Percentiles rank a stretch among this genome's conserved stretches.
These are phyloP conservation scores for Vandiemenella viatica DNA, from an alignment of 2,888 invertebrate genomes.

Conservation along the genomic window DNA sequence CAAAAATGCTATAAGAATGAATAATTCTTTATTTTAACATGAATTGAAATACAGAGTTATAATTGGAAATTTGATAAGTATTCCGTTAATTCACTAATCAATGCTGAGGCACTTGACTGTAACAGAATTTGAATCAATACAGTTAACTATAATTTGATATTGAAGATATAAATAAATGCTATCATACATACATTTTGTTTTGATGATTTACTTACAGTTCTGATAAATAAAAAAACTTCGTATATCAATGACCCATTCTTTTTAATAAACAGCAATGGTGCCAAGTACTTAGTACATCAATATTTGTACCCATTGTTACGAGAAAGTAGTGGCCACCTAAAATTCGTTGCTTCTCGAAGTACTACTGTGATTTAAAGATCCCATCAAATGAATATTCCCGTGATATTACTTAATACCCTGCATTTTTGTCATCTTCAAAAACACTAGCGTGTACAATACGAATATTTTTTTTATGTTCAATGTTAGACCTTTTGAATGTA, in stretches of 20 bases:
- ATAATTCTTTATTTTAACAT: neutral
- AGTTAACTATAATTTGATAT: neutral
- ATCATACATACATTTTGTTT: neutral
- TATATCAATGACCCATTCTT: neutral
- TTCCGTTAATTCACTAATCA: neutral
- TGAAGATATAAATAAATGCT: neutral
- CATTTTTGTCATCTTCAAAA: too few species aligned
- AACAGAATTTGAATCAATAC: neutral
- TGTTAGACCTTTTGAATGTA: too few species aligned
- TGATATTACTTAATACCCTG: too few species aligned
- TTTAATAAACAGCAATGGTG: neutral
- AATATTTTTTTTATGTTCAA: too few species aligned
- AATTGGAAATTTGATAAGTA: neutral
- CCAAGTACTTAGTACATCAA: too few species aligned
- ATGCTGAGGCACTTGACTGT: neutral
- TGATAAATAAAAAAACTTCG: neutral
- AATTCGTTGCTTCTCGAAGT: too few species aligned
- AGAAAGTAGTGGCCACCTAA: too few species aligned
- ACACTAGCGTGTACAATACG: too few species aligned
- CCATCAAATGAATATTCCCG: too few species aligned
- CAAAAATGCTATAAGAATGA: neutral
- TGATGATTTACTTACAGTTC: neutral
- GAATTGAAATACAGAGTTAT: neutral
- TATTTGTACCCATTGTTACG: too few species aligned
- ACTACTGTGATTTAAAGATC: too few species aligned